Evolutionary conservation across 2,113 vertebrate species (phyloP), one percentile per base, ranked within the genome.

Genomic region (Entelurus aequoreus): DNA sequence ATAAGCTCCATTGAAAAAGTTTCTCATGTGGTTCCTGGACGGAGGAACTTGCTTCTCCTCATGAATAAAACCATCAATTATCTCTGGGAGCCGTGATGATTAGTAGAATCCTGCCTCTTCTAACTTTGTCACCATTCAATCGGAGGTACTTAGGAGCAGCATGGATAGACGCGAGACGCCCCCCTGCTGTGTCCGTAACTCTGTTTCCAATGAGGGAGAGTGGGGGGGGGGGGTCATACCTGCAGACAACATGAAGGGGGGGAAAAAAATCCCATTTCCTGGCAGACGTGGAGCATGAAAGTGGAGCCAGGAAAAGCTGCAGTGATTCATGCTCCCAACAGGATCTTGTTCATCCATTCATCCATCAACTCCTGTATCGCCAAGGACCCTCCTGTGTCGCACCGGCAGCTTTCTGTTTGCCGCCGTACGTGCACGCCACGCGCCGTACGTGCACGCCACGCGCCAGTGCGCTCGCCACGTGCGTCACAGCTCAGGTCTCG

Each of bases 281-380:
- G 86, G 85, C 86, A 84, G 77, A 63, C 72, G 7, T 60, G 75
- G 74, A 60, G 15, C n/a, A 67, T 62, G 65, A 83, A 81, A 69
- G 54, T 16, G 42, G 74, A 81, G 85, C 87, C 88, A 89, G 84
- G 77, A 28, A 89, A 88, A 87, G 84, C 86, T 87, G 82, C 76
- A 86, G 87, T 83, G 86, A 88, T 88, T 87, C 86, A 82, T 87
- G 83, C 72, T 88, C 28, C 28, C 28, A 28, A 28, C 28, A 28
- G 2, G 28, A 28, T 28, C 28, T 28, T 28, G 3, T 28, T 28
- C 28, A 28, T 28, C 28, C 28, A 28, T 3, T 28, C 28, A 46
- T 46, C 11, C 42, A 12, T 46, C 11, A 46, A 5, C 12, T 28
- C 4, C 28, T 28, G 28, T 28, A 28, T 28, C 28, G 28, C 28